Evolutionary conservation across 64 coral and sea anemone species (phyloP).

Genomic region (Stylophora pistillata): DNA sequence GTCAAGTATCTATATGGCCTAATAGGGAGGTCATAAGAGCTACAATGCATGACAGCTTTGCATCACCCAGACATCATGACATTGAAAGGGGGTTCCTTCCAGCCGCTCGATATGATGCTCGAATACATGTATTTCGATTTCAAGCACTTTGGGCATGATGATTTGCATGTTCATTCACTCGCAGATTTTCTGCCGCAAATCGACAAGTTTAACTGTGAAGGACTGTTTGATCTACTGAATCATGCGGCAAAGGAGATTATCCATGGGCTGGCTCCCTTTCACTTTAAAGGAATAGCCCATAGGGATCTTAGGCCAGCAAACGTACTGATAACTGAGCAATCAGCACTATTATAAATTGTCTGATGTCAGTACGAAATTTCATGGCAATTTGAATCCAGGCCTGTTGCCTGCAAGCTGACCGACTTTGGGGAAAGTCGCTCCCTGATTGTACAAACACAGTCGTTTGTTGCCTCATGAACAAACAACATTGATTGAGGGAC

Average conservation of each 20-base stretch:
- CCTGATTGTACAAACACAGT: slow-evolving; percentile 1
- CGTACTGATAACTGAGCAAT: slow-evolving; percentile 11
- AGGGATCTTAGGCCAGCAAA: background rate
- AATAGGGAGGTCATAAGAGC: too few relatives aligned
- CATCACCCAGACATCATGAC: too few relatives aligned
- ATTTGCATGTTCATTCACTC: background rate
- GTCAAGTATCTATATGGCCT: too few relatives aligned
- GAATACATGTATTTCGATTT: too few relatives aligned
- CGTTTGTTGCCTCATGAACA: slow-evolving; percentile 13
- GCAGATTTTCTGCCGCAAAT: slow-evolving; percentile 14
- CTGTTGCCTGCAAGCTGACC: background rate
- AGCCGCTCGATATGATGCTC: too few relatives aligned
- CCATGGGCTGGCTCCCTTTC: background rate
- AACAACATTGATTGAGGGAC: slow-evolving; percentile 15
- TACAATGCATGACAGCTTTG: too few relatives aligned
- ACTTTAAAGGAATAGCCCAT: slow-evolving; percentile 10
- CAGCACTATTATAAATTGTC: slow-evolving; percentile 5
- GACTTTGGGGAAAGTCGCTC: slow-evolving; percentile 39
- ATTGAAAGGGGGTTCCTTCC: too few relatives aligned
- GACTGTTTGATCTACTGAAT: background rate
- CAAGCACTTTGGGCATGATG: too few relatives aligned
- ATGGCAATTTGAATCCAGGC: background rate
- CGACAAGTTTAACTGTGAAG: slow-evolving; percentile 10
- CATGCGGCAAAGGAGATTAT: slow-evolving; percentile 2
- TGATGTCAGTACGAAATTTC: background rate